A percentile compares a stretch with the other conserved stretches of the same genome.
Conservation (phyloP, 92 coral and sea anemone genomes). For the Porites cylindrica region DNA sequence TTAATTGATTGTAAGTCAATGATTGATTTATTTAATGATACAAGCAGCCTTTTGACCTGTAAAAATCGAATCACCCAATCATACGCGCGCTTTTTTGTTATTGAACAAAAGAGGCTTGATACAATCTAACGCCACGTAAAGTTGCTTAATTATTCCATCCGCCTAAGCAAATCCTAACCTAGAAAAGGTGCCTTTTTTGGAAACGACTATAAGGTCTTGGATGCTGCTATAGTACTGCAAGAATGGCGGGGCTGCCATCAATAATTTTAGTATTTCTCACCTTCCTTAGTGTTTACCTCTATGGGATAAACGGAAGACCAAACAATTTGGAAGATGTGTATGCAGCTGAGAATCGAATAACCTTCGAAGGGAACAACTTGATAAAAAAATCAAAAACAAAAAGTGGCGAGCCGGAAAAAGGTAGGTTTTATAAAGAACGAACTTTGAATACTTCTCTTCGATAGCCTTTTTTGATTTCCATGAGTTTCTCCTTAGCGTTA, state of each 20-base stretch:
- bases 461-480: no score
- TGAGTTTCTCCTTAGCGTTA: not conserved
- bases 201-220: conserved; percentile 31
- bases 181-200: conserved; percentile 10
- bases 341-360: conserved; percentile 1
- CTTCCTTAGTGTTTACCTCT: conserved; percentile 28
- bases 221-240: conserved; percentile 33
- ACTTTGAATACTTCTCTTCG: not conserved
- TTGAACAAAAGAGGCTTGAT: conserved; percentile 28
- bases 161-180: conserved; percentile 17
- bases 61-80: conserved; percentile 26
- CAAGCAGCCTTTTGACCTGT: conserved; percentile 25
- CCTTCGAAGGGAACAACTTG: conserved; percentile 25
- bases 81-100: conserved; percentile 13
- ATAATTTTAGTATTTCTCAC: conserved; percentile 7
- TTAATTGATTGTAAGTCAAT: conserved; percentile 18
- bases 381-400: conserved; percentile 30
- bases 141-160: conserved; percentile 17
- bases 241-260: conserved; percentile 17
- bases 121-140: conserved; percentile 40
- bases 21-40: conserved; percentile 12
- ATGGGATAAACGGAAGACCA: conserved; percentile 49
- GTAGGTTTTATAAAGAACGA: not conserved
- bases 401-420: conserved; percentile 29
- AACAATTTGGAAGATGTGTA: conserved; percentile 31